phyloP scores from a whole-genome alignment of 2,797 vertebrate genomes.

The Chrysocyon brachyurus region DNA sequence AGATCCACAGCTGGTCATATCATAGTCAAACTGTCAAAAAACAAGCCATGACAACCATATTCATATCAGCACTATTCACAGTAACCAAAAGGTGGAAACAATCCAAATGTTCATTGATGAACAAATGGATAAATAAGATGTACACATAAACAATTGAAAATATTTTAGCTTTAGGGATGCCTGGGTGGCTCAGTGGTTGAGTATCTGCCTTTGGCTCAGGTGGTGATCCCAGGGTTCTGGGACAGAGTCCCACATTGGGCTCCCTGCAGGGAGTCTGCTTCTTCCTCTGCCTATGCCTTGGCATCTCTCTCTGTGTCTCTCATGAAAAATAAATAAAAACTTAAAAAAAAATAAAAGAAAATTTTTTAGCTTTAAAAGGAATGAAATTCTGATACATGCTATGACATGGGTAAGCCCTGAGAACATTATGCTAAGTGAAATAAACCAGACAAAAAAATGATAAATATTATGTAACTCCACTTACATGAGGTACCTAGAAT shows the following conservation, averaged over 20 bases:
- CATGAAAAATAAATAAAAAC: no score
- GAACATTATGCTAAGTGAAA: not conserved
- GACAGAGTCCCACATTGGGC: no score
- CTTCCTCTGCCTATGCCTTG: no score
- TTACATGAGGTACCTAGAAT: not conserved
- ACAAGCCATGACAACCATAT: not conserved
- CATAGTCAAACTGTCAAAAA: not conserved
- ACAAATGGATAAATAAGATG: not conserved
- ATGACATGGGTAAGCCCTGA: not conserved
- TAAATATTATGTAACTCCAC: not conserved
- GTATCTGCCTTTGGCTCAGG: no score
- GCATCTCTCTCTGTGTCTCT: no score
- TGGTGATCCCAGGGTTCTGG: no score
- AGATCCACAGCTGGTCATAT: not conserved
- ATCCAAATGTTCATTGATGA: not conserved
- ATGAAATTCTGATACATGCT: not conserved
- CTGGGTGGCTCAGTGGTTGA: no score
- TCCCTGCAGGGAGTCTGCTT: no score
- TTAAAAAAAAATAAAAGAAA: not conserved
- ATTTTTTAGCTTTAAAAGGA: not conserved
- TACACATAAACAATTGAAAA: not conserved
- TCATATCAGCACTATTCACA: not conserved
- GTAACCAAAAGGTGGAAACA: not conserved
- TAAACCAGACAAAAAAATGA: not conserved
- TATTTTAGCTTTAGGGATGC: not conserved